Evolutionary conservation across 1,140 invertebrate genomes (phyloP).

Genomic region (Magallana gigas): DNA sequence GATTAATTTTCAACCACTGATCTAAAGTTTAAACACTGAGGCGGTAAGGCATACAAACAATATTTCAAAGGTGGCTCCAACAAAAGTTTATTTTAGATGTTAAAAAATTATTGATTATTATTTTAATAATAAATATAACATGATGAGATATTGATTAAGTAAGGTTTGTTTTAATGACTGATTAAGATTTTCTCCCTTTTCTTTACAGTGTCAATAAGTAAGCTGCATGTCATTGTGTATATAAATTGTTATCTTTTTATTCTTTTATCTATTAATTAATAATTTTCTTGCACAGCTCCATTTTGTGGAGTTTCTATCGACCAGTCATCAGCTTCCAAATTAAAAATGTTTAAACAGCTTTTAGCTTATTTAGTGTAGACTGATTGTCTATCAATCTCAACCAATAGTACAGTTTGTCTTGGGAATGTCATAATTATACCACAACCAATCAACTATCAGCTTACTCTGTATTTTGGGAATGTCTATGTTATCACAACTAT

Average conservation of each 20-base stretch:
- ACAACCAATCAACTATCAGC: neutral
- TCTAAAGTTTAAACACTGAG: too few species aligned
- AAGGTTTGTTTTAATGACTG: too few species aligned
- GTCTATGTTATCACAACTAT: neutral
- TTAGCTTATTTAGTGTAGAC: neutral
- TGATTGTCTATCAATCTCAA: too few species aligned
- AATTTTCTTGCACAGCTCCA: neutral
- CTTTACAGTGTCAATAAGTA: slow-evolving; percentile 37
- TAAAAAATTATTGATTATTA: too few species aligned
- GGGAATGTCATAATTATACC: too few species aligned
- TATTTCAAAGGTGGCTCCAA: too few species aligned
- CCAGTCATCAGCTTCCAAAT: neutral
- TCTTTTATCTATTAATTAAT: slow-evolving; percentile 8
- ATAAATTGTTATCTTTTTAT: slow-evolving; percentile 28
- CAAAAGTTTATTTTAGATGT: too few species aligned
- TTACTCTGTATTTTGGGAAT: neutral
- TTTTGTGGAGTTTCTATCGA: neutral
- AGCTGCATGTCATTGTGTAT: slow-evolving; percentile 43
- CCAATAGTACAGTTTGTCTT: too few species aligned
- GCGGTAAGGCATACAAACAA: too few species aligned
- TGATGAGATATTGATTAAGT: too few species aligned
- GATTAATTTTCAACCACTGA: too few species aligned
- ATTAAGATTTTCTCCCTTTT: neutral
- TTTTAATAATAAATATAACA: too few species aligned
- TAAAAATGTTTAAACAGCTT: neutral